A percentile compares a stretch with the other conserved stretches of the same genome.
Conservation (phyloP, 2,888 invertebrate genomes). For the Aspidiotus destructor region DNA sequence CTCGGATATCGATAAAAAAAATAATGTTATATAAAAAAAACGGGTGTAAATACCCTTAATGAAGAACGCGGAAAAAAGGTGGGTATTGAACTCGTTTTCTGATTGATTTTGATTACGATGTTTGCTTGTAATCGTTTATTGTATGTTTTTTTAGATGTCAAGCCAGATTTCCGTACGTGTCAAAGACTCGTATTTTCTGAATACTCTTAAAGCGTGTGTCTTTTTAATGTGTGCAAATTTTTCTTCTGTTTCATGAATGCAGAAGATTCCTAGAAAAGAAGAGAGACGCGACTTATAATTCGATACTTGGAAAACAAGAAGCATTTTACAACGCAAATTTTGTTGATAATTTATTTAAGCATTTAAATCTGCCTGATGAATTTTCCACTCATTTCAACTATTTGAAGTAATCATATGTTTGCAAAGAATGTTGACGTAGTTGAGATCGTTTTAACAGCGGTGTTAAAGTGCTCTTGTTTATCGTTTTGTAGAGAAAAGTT, state of each 20-base stretch:
- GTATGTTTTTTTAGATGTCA: too few relatives aligned
- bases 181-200: too few relatives aligned
- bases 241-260: constrained; percentile 37
- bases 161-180: too few relatives aligned
- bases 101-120: too few relatives aligned
- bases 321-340: constrained; percentile 85
- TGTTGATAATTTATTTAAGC: constrained; percentile 67
- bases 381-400: constrained; percentile 61
- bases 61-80: too few relatives aligned
- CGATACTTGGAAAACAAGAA: constrained; percentile 71
- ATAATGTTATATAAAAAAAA: too few relatives aligned
- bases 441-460: neutral
- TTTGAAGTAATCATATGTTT: constrained; percentile 51
- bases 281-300: constrained; percentile 43
- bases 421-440: neutral
- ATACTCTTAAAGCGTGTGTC: too few relatives aligned
- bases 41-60: too few relatives aligned
- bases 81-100: too few relatives aligned
- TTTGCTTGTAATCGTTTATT: too few relatives aligned
- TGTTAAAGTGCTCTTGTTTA: neutral
- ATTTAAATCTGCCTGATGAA: constrained; percentile 60
- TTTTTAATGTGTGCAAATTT: too few relatives aligned
- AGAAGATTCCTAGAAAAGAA: constrained; percentile 62
- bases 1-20: too few relatives aligned
- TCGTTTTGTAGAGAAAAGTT: constrained; percentile 43